Evolutionary conservation across 2,888 invertebrate genomes (phyloP).

Genomic region (Drepana falcataria): DNA sequence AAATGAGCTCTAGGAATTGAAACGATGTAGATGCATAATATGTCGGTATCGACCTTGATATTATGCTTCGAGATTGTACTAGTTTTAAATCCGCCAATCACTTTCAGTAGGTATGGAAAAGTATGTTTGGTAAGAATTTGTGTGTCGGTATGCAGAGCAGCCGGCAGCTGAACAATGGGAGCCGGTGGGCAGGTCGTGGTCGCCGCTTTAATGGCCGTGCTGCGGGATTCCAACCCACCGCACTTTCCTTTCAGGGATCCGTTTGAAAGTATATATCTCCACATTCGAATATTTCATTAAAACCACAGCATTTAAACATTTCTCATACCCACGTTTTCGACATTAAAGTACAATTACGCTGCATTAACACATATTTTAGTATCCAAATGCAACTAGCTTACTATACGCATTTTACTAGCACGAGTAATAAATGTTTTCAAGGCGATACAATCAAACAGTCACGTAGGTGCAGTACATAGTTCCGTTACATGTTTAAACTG

Average conservation of each 20-base stretch:
- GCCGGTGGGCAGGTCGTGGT: conserved; percentile 55
- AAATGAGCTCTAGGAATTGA: no score
- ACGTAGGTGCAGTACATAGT: no score
- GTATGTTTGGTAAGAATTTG: background rate
- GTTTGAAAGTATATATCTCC: conserved; percentile 40
- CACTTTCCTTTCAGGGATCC: conserved; percentile 59
- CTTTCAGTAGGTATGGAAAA: background rate
- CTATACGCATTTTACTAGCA: no score
- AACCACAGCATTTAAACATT: background rate
- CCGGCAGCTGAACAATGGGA: conserved; percentile 59
- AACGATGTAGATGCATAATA: background rate
- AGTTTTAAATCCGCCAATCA: background rate
- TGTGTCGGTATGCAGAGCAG: conserved; percentile 46
- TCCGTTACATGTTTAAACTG: no score
- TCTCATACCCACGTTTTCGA: background rate
- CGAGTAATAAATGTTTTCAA: no score
- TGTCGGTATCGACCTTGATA: background rate
- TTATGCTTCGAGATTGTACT: background rate
- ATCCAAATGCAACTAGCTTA: background rate
- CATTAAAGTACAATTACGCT: background rate
- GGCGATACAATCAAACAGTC: no score
- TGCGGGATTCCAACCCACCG: conserved; percentile 46
- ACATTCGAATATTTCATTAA: background rate
- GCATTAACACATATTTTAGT: background rate
- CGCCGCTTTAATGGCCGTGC: conserved; percentile 49